Conservation (phyloP, 2,113 vertebrate species). For the Lichenostomus cassidix region DNA sequence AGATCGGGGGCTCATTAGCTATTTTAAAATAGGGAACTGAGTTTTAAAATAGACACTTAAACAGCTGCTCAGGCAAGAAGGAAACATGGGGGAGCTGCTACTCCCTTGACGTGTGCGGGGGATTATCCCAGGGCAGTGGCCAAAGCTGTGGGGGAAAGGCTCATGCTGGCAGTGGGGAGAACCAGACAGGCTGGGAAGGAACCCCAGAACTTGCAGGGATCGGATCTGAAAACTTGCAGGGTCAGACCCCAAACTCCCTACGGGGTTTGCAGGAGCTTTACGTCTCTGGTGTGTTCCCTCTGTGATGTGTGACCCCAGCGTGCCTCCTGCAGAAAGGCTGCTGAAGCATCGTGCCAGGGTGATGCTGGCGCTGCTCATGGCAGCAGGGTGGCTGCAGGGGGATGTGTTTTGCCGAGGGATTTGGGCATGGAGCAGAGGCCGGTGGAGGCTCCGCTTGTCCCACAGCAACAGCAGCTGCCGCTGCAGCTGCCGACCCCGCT, state of each 20-base stretch:
- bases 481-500: conserved; percentile 35
- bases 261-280: not conserved
- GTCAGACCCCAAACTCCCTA: not conserved
- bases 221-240: not conserved
- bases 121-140: not conserved
- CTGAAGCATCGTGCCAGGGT: accelerated
- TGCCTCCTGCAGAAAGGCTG: accelerated
- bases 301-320: accelerated
- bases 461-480: conserved; percentile 34
- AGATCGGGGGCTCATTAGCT: not conserved
- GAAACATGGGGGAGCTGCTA: not conserved
- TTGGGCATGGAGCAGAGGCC: not conserved
- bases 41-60: conserved; percentile 36
- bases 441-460: not conserved
- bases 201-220: not conserved
- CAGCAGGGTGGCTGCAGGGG: not conserved
- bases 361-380: not conserved
- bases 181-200: not conserved
- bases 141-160: not conserved
- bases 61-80: conserved; percentile 18
- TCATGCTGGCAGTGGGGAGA: not conserved
- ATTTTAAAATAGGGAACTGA: conserved; percentile 52
- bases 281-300: accelerated
- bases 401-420: not conserved
- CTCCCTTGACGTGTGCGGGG: accelerated